phyloP scores from a whole-genome alignment of 2,888 invertebrate species.

The Elaeidobius kamerunicus region DNA sequence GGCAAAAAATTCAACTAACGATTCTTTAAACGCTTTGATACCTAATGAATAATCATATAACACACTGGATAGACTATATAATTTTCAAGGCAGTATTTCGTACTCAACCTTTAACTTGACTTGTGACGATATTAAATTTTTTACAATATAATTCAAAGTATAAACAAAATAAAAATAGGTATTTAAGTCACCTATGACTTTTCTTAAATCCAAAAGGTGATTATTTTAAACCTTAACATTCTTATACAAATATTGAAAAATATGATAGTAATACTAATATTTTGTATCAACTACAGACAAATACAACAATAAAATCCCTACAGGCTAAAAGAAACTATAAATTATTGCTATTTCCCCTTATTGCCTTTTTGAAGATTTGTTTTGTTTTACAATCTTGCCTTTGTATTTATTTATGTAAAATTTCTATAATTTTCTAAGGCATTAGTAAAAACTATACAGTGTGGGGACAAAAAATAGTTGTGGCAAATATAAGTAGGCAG shows the following conservation, averaged over 20 bases:
- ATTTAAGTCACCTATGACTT: background rate
- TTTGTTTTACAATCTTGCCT: no score
- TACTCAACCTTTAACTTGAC: background rate
- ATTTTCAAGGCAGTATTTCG: conserved; percentile 11
- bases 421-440: no score
- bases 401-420: no score
- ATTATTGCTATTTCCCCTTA: no score
- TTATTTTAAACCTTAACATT: background rate
- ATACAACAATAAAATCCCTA: background rate
- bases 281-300: background rate
- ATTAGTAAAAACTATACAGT: no score
- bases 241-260: background rate
- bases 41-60: conserved; percentile 32
- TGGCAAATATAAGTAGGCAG: no score
- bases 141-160: background rate
- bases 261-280: background rate
- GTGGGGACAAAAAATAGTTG: no score
- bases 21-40: conserved; percentile 37
- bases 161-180: background rate
- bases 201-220: background rate
- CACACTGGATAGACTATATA: conserved; percentile 36
- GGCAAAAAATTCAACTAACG: conserved; percentile 37
- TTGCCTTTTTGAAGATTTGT: no score
- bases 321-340: no score
- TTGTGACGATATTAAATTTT: background rate